Evolutionary conservation across 2,797 vertebrate genomes (phyloP), one percentile per base, ranked within the genome.

Genomic region (Chelmon rostratus): DNA sequence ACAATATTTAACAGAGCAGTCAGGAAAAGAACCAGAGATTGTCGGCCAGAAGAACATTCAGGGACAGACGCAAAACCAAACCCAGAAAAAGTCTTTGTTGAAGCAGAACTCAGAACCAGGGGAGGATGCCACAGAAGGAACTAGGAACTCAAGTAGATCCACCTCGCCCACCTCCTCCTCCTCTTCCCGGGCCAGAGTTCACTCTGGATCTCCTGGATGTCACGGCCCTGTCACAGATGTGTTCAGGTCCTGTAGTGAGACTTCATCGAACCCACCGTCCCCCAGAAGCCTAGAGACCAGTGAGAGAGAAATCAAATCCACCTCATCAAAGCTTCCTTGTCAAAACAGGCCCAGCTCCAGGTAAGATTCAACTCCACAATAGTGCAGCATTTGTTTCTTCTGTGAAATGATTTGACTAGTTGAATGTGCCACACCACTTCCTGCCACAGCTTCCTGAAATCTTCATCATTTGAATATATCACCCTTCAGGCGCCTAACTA

Each of bases 311-410:
- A 61, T 85, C 66, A 89, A 82, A 73, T 87, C 84, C 68, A 79
- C 74, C 35, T 69, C 59, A 0, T 69, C 85, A 75, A 91, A 85
- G 77, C 69, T 37, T 69, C 59, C 75, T 57, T 79, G 37, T 85
- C 94, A 94, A 79, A 87, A 56, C 81, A 81, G 68, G 53, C 61
- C 58, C 0, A 75, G 52, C 75, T 76, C 84, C 87, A 94, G 94
- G 95, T 96, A 90, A 90, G 81, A 69, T 76, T 52, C 82, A 28
- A 75, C 54, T 40, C 19, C 1, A 7, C 8, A 8, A 59, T 9
- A 67, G 50, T 25, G 28, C 49, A 59, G 16, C 1, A 21, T 25
- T 11, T 79, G 21, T 77, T 79, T 66, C 31, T 53, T 52, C 53
- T 64, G 31, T 70, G 1, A 19, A 62, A 42, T 37, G 2, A 40